Evolutionary conservation across 1,140 invertebrate genomes (phyloP), one percentile per base, ranked within the genome.

Genomic region (Daktulosphaira vitifoliae): DNA sequence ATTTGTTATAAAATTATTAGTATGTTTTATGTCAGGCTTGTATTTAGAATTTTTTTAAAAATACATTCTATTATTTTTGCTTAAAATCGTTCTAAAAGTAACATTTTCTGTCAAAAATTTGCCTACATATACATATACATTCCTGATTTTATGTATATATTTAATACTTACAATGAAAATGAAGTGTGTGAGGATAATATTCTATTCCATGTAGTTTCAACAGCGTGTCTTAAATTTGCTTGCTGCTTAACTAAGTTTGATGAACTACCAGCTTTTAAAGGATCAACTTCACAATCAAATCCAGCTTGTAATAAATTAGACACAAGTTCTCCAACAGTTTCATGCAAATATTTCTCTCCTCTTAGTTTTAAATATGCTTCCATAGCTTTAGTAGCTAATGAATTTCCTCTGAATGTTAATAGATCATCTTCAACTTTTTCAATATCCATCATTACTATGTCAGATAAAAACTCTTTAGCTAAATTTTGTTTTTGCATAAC

Each of bases 301-400:
- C 80, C 86, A 22, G 73, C 74, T 22, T 73, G 73, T n/a, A 78
- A 72, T 0, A 79, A 73, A 44, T 88, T 82, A 7, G 79, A 77
- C 1, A 92, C 82, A 67, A 89, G 86, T 25, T 86, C 86, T 53
- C 84, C 82, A n/a, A 97, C 77, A 13, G 90, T 92, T 67, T 87
- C 85, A 73, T 83, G 86, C n/a, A 94, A 77, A 74, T 94, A 94
- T 75, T 88, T 86, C 73, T 92, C 88, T 18, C 93, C 93, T 15
- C 92, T 89, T 9, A 97, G 78, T 77, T 96, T 96, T 75, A 96
- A 82, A 73, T 95, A 96, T 1, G 92, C 91, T 78, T 97, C 94
- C 86, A 96, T 96, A 65, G 93, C 89, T 77, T 98, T 97, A 50
- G 94, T 97, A 53, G 93, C 94, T 71, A 98, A 81, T 38, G 90